Conservation (phyloP, 2,113 vertebrate genomes). For the Daboia siamensis region DNA sequence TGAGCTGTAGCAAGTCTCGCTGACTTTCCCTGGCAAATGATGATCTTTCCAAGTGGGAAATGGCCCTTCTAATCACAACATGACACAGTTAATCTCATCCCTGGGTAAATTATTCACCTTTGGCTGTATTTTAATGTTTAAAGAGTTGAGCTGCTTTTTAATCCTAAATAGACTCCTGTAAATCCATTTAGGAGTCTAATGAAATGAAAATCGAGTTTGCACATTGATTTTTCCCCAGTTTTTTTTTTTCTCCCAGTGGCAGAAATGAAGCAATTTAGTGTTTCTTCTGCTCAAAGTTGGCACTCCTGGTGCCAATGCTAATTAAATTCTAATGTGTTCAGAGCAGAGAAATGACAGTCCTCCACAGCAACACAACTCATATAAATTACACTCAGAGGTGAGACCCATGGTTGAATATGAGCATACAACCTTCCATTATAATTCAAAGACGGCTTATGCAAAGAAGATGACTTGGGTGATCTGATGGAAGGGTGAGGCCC, state of each 20-base stretch:
- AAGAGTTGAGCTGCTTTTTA: conserved; percentile 27
- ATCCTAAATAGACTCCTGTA: conserved; percentile 51
- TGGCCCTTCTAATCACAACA: background rate
- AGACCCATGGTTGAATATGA: conserved; percentile 36
- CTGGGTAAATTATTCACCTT: conserved; percentile 32
- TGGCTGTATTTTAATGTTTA: conserved; percentile 53
- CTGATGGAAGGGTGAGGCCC: background rate
- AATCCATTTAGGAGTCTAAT: conserved; percentile 54
- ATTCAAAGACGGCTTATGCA: background rate
- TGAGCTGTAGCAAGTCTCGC: background rate
- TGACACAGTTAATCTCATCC: conserved; percentile 11
- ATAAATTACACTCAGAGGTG: conserved; percentile 32
- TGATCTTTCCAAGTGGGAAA: conserved; percentile 4
- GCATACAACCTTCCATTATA: background rate
- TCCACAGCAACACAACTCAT: conserved; percentile 33
- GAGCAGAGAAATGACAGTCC: conserved; percentile 52
- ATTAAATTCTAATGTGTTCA: conserved; percentile 54
- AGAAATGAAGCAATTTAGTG: conserved; percentile 53
- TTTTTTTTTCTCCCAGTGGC: conserved; percentile 6
- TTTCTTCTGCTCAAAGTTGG: conserved; percentile 46
- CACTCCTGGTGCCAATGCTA: conserved; percentile 44
- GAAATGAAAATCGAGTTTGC: conserved; percentile 50
- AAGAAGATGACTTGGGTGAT: background rate
- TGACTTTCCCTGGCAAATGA: background rate
- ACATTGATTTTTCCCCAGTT: conserved; percentile 39